Evolutionary conservation across 1,140 invertebrate species (phyloP).

Genomic region (Papilio glaucus): DNA sequence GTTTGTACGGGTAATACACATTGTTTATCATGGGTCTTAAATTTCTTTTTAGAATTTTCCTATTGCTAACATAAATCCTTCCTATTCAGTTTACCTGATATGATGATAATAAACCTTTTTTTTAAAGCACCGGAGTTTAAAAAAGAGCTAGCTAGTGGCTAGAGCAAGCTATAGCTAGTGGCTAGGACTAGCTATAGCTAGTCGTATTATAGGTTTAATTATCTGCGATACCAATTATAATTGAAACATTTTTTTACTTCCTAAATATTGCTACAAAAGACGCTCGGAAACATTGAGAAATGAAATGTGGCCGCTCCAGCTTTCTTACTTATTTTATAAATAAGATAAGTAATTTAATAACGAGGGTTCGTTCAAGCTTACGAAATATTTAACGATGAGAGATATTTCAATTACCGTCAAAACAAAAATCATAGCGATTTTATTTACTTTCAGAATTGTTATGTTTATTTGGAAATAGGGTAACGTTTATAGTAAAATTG

Average conservation of each 20-base stretch:
- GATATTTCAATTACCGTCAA: not conserved
- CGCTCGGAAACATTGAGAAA: constrained; percentile 5
- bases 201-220: not conserved
- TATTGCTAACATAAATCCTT: no score
- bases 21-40: not conserved
- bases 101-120: no score
- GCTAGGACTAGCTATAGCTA: no score
- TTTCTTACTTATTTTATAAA: not conserved
- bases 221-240: not conserved
- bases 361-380: not conserved
- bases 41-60: not conserved
- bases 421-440: not conserved
- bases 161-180: no score
- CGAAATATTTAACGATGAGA: not conserved
- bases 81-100: no score
- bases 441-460: no score
- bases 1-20: not conserved
- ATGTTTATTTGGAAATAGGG: no score
- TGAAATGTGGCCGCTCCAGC: not conserved
- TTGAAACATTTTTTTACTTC: not conserved
- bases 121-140: no score
- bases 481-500: no score
- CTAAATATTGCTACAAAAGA: not conserved
- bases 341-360: not conserved
- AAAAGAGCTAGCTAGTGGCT: no score